phyloP scores from a whole-genome alignment of 2,888 invertebrate species.

The Thymelicus lineola region DNA sequence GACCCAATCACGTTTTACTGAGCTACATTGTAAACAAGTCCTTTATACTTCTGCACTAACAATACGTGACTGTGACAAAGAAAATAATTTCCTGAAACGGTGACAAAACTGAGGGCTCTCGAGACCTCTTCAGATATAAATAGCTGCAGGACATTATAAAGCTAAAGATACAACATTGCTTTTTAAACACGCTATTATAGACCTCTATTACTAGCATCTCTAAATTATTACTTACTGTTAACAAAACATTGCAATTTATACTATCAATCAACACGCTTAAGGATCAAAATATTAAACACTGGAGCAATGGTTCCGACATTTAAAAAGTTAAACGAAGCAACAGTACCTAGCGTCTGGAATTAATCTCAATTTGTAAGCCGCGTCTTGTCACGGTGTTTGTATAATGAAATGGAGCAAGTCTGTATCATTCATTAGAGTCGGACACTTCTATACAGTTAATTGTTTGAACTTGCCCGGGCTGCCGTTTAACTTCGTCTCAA shows the following conservation, averaged over 20 bases:
- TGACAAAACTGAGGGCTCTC: slow-evolving; percentile 52
- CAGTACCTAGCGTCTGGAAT: slow-evolving; percentile 68
- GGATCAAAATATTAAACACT: background rate
- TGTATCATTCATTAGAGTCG: slow-evolving; percentile 83
- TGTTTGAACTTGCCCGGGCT: slow-evolving; percentile 82
- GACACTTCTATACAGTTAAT: slow-evolving; percentile 84
- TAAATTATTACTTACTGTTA: slow-evolving; percentile 13
- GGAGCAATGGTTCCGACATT: background rate
- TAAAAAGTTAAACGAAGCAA: slow-evolving; percentile 7
- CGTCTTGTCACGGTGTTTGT: slow-evolving; percentile 82
- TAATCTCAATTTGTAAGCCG: slow-evolving; percentile 81
- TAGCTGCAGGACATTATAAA: slow-evolving; percentile 64
- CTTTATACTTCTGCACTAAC: slow-evolving; percentile 42
- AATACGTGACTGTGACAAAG: slow-evolving; percentile 46
- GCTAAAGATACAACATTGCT: slow-evolving; percentile 62
- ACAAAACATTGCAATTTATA: background rate
- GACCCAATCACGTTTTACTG: slow-evolving; percentile 49
- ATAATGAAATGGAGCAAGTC: slow-evolving; percentile 79
- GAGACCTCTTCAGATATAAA: slow-evolving; percentile 57
- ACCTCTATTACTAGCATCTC: slow-evolving; percentile 22
- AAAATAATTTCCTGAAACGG: slow-evolving; percentile 42
- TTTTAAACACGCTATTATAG: slow-evolving; percentile 55
- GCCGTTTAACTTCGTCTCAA: slow-evolving; percentile 80
- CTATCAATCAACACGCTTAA: background rate
- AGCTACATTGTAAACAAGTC: slow-evolving; percentile 42